Conservation (phyloP, 1,140 invertebrate genomes). For the Lepidurus arcticus region DNA sequence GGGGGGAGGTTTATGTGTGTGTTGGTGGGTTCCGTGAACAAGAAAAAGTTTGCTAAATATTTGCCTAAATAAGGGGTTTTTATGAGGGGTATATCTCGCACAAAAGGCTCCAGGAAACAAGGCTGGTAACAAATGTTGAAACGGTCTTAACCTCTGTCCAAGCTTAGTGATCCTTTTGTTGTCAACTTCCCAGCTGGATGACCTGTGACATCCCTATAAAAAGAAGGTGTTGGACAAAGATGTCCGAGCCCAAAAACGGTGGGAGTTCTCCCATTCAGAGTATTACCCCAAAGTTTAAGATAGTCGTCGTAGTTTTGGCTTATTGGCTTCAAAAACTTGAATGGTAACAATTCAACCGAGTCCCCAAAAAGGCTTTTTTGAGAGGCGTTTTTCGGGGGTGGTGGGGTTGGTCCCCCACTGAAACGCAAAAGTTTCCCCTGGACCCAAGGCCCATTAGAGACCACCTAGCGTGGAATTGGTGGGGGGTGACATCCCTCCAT, state of each 20-base stretch:
- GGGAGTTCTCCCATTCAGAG: background rate
- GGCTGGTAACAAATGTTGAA: background rate
- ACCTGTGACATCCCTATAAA: background rate
- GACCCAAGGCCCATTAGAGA: slow-evolving; percentile 1
- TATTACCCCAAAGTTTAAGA: slow-evolving; percentile 7
- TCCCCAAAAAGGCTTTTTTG: background rate
- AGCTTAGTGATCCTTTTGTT: background rate
- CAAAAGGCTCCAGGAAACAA: background rate
- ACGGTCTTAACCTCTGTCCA: slow-evolving; percentile 10
- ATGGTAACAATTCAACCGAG: background rate
- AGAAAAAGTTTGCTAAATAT: background rate
- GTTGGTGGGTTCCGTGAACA: background rate
- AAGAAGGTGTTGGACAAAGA: background rate
- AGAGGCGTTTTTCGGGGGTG: background rate
- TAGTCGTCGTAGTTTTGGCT: background rate
- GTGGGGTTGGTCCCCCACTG: background rate
- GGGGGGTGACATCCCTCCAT: background rate
- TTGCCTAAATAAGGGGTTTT: slow-evolving; percentile 16
- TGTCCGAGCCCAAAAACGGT: background rate
- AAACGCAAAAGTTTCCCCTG: background rate
- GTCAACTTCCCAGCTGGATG: slow-evolving; percentile 11
- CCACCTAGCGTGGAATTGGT: slow-evolving; percentile 11
- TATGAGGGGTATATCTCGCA: background rate
- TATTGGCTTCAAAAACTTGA: slow-evolving; percentile 1
- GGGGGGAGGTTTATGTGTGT: background rate